Evolutionary conservation across 2,113 vertebrate species (phyloP), one percentile per base, ranked within the genome.

Genomic region (Rhynchopsitta pachyrhyncha): DNA sequence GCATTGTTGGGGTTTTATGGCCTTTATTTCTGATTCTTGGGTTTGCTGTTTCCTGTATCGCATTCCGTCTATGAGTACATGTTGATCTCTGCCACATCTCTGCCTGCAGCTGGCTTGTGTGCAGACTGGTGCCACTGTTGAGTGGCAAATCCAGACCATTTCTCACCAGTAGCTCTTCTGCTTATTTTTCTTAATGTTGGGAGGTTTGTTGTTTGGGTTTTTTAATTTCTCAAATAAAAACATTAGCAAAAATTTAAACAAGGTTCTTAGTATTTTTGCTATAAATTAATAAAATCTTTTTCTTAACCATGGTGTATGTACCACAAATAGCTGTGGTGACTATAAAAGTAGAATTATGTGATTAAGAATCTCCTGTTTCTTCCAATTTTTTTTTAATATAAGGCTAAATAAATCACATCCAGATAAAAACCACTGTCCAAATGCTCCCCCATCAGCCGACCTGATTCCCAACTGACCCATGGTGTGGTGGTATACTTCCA

Each of bases 121-220:
- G 95, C 95, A 96, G 93, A 88, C 83, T 88, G 85, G 49, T 93
- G 88, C 92, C 83, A 5, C 89, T 39, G 49, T 23, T n/a, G 82
- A 86, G 95, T 53, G 96, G 96, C 83, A 93, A 92, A 91, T 85
- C 83, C 93, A 92, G 81, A 91, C 92, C 88, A 76, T 76, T 89
- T 79, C 95, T 93, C 86, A 80, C 84, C 2, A 3, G 88, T 96
- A 94, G 90, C 82, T 86, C 88, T 93, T 96, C 93, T 91, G 92
- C 92, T 96, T 97, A 86, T 93, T 94, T 94, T 96, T 93, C 83
- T 94, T 97, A 94, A 96, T 95, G 95, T 93, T 86, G 95, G 96
- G 96, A 97, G 89, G 95, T 96, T 96, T 96, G 89, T 96, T 97
- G 96, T 97, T 97, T 95, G 94, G 96, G 94, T 75, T 97, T 97